Evolutionary conservation across 2,888 invertebrate species (phyloP), one percentile per base, ranked within the genome.

Genomic region (Eupithecia abbreviata): DNA sequence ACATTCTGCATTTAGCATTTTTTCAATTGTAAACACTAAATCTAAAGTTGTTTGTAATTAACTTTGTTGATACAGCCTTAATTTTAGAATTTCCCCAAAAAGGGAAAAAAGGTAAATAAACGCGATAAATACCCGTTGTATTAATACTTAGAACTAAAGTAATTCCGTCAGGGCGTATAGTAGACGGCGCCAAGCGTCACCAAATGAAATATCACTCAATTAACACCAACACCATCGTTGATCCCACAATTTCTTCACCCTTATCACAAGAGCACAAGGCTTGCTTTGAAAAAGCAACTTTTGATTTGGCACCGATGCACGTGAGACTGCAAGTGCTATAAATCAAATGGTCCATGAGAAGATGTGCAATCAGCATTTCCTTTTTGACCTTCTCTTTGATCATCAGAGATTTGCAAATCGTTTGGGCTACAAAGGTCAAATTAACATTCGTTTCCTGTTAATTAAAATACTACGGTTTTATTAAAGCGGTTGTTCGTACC

Each of bases 151-250:
- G 1, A 18, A 3, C 45, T 42, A 68, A 68, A 75, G 85, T 82
- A 87, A 87, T 89, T 90, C 92, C 90, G 87, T 91, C 91, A 92
- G 90, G 87, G 89, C 89, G 88, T 90, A 91, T 90, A 91, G 86
- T 85, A 89, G 90, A 87, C 90, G 91, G 93, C 92, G 92, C 92
- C 90, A 84, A 84, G 86, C 86, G 90, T 90, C 92, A 87, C 86
- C 84, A 86, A 84, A 87, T 91, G 90, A 93, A 90, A 91, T 92
- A 92, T 92, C 84, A 86, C 91, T 91, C 93, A 92, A 94, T 93
- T 93, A 93, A 90, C 89, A 86, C 87, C 86, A 88, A 87, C 89
- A 87, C 84, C 81, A 81, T 82, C 42, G 55, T 12, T 66, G 79
- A 77, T 76, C 74, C 73, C 84, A 62, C 82, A 72, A 81, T 78